A percentile compares a stretch with the other conserved stretches of the same genome.
These are phyloP conservation scores for Cyaniris semiargus DNA, from an alignment of 2,888 invertebrate genomes.

Conservation along the genomic window DNA sequence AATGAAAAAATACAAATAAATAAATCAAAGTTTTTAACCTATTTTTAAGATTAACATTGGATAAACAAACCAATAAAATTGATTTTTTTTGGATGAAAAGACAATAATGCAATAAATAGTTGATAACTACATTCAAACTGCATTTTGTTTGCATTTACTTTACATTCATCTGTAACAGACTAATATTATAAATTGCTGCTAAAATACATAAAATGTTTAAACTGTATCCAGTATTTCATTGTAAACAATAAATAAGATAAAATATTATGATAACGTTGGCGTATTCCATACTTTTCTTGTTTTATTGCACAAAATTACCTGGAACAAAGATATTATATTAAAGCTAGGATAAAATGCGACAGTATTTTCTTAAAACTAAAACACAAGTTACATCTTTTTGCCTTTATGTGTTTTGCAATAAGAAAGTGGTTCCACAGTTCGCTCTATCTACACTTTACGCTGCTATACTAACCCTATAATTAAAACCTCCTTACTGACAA, in stretches of 20 bases:
- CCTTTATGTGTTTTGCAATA: background rate
- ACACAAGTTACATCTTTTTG: too few species aligned
- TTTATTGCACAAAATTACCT: constrained; percentile 15
- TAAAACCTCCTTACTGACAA: background rate
- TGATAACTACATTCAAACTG: too few species aligned
- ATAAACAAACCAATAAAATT: too few species aligned
- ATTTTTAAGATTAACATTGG: too few species aligned
- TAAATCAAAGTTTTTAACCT: too few species aligned
- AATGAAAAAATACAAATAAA: background rate
- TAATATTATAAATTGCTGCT: background rate
- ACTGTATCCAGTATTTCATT: background rate
- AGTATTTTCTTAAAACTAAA: background rate
- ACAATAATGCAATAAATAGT: too few species aligned
- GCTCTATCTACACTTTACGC: background rate
- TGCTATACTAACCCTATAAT: background rate
- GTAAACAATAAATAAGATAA: constrained; percentile 5
- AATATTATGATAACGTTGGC: constrained; percentile 3
- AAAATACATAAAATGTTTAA: background rate
- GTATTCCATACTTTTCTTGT: constrained; percentile 8
- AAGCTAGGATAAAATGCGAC: background rate
- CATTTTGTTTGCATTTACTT: background rate
- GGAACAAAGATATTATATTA: background rate
- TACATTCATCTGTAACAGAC: background rate
- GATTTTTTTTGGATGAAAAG: too few species aligned
- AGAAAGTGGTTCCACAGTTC: background rate